Percentiles rank a stretch among this genome's conserved stretches.
Conservation (phyloP, 2,113 vertebrate genomes). For the Coregonus clupeaformis region DNA sequence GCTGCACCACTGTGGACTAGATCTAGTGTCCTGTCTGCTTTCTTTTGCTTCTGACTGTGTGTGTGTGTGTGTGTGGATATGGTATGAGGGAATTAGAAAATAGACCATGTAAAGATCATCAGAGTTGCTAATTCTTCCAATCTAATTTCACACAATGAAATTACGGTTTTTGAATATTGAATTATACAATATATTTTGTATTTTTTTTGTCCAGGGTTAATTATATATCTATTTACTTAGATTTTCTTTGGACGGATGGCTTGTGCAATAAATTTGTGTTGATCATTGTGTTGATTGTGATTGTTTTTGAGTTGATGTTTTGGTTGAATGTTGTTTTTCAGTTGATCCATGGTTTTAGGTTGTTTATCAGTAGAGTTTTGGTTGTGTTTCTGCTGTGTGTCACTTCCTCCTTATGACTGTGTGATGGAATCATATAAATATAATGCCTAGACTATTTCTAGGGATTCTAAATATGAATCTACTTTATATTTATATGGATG, state of each 20-base stretch:
- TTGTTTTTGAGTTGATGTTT: slow-evolving; percentile 44
- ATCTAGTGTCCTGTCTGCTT: slow-evolving; percentile 17
- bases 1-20: slow-evolving; percentile 42
- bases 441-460: too few species aligned
- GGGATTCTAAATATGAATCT: too few species aligned
- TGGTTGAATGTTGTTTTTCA: background rate
- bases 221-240: slow-evolving; percentile 41
- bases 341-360: too few species aligned
- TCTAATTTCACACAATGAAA: slow-evolving; percentile 43
- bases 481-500: background rate
- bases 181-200: background rate
- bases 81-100: slow-evolving; percentile 56
- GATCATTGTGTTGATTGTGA: slow-evolving; percentile 29
- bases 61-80: slow-evolving; percentile 14
- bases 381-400: slow-evolving; percentile 42
- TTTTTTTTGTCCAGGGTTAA: slow-evolving; percentile 33
- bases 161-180: slow-evolving; percentile 50
- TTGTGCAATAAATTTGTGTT: slow-evolving; percentile 87
- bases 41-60: slow-evolving; percentile 11
- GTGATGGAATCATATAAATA: slow-evolving; percentile 41
- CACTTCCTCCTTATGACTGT: slow-evolving; percentile 68
- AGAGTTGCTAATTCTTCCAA: slow-evolving; percentile 48
- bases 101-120: slow-evolving; percentile 39
- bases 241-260: slow-evolving; percentile 64
- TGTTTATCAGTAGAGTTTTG: slow-evolving; percentile 51